Evolutionary conservation across 2,113 vertebrate genomes (phyloP).

Genomic region (Neopipo cinnamomea): DNA sequence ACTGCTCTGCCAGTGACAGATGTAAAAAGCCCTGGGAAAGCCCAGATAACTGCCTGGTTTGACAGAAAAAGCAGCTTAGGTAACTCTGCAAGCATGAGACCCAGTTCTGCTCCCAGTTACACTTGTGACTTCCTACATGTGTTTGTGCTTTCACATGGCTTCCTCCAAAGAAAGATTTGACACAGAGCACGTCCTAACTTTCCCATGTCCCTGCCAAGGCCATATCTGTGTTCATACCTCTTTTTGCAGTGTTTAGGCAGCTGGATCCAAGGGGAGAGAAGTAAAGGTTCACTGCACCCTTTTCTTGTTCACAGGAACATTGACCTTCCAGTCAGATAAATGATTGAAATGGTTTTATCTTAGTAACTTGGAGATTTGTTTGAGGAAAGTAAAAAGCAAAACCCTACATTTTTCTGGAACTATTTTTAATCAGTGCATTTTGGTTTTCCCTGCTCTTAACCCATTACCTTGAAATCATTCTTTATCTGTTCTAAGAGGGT

Average conservation of each 20-base stretch:
- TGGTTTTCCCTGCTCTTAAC: not conserved
- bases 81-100: not conserved
- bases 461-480: not conserved
- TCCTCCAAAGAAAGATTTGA: not conserved
- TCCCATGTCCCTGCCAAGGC: not conserved
- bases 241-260: slow-evolving; percentile 8
- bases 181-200: not conserved
- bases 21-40: not conserved
- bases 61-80: not conserved
- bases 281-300: not conserved
- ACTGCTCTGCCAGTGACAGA: not conserved
- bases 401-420: not conserved
- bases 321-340: slow-evolving; percentile 21
- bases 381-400: not conserved
- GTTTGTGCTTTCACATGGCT: slow-evolving; percentile 31
- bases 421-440: not conserved
- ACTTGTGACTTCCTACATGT: not conserved
- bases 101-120: not conserved
- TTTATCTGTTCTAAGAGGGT: not conserved
- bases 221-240: not conserved
- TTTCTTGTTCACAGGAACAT: not conserved
- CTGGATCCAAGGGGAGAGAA: not conserved
- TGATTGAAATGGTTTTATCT: not conserved
- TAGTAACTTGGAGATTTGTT: not conserved
- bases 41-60: not conserved